A percentile compares a stretch with the other conserved stretches of the same genome.
Conservation (phyloP, 2,888 invertebrate genomes). For the Eugnorisma glareosa region DNA sequence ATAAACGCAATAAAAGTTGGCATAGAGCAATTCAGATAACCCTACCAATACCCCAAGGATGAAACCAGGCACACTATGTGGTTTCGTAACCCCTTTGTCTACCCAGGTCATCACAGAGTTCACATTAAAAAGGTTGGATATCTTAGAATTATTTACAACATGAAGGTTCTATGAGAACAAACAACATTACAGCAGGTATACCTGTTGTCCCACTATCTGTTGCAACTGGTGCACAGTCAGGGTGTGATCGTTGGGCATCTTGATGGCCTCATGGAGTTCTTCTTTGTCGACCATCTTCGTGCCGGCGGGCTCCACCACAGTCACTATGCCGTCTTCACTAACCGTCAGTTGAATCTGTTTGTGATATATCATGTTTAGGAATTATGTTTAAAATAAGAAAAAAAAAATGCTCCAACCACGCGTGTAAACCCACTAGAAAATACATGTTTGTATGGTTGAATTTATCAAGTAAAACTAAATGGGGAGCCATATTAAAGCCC, state of each 20-base stretch:
- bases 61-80: background rate
- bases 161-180: slow-evolving; percentile 32
- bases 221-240: slow-evolving; percentile 91
- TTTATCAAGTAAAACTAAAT: background rate
- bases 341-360: slow-evolving; percentile 88
- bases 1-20: background rate
- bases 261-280: slow-evolving; percentile 87
- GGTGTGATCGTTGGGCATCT: slow-evolving; percentile 87
- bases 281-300: slow-evolving; percentile 87
- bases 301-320: slow-evolving; percentile 89
- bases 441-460: background rate
- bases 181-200: slow-evolving; percentile 67
- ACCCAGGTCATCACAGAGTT: background rate
- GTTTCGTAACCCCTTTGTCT: background rate
- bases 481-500: background rate
- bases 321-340: slow-evolving; percentile 90
- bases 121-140: background rate
- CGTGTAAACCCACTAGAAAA: background rate
- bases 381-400: no score
- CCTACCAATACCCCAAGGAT: background rate
- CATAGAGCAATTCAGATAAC: background rate
- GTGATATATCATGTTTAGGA: slow-evolving; percentile 20
- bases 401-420: no score
- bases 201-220: slow-evolving; percentile 92
- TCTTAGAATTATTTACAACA: slow-evolving; percentile 2